Conservation (phyloP, 2,113 vertebrate species). For the Apodemus speciosus region DNA sequence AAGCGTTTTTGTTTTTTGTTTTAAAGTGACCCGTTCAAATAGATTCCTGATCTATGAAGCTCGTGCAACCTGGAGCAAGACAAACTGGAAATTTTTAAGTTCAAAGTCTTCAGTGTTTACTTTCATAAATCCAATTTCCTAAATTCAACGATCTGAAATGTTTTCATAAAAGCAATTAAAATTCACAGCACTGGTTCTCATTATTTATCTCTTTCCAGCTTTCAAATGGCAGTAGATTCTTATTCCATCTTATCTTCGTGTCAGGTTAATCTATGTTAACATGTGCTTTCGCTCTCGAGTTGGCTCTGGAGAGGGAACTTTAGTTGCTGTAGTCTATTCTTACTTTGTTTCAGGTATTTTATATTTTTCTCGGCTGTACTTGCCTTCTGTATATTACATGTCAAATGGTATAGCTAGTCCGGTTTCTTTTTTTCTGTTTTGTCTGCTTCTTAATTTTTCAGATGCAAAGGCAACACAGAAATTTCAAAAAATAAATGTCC, state of each 20-base stretch:
- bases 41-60: constrained; percentile 75
- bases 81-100: constrained; percentile 77
- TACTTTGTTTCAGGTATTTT: constrained; percentile 64
- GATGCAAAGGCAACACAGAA: constrained; percentile 75
- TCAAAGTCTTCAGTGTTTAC: constrained; percentile 75
- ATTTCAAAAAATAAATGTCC: constrained; percentile 74
- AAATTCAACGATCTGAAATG: constrained; percentile 68
- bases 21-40: constrained; percentile 75
- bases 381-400: constrained; percentile 68
- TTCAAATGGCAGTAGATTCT: constrained; percentile 58
- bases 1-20: constrained; percentile 69
- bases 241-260: constrained; percentile 74
- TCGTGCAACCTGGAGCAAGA: constrained; percentile 76
- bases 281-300: constrained; percentile 53
- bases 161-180: constrained; percentile 54
- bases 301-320: constrained; percentile 63
- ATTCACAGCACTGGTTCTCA: constrained; percentile 62
- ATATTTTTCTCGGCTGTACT: constrained; percentile 64
- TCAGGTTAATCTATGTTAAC: constrained; percentile 73
- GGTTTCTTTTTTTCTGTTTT: constrained; percentile 61
- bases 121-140: constrained; percentile 63
- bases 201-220: constrained; percentile 64
- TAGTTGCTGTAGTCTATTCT: constrained; percentile 66
- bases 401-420: constrained; percentile 63
- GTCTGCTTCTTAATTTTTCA: constrained; percentile 68